These are phyloP conservation scores for Aporophyla nigra DNA, from an alignment of 2,888 invertebrate species.

Conservation along the genomic window DNA sequence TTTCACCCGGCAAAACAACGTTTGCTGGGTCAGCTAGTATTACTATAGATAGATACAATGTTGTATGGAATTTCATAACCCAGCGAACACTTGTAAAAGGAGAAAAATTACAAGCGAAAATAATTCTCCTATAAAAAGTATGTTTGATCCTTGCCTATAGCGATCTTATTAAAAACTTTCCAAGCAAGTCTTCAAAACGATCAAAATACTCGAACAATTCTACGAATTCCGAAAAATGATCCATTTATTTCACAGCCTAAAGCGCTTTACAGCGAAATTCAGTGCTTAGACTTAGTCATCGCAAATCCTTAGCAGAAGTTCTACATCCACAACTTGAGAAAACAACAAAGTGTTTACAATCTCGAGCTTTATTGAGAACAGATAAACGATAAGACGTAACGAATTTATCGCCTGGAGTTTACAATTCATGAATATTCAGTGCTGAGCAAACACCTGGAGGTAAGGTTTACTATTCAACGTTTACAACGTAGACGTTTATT, in stretches of 20 bases:
- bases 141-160: background rate
- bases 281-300: constrained; percentile 4
- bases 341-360: constrained; percentile 58
- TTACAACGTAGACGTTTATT: constrained; percentile 82
- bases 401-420: constrained; percentile 72
- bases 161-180: constrained; percentile 15
- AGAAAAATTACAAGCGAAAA: background rate
- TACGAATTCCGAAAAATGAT: constrained; percentile 1
- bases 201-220: constrained; percentile 12
- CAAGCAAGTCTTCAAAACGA: constrained; percentile 6
- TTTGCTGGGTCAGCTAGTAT: no score
- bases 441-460: constrained; percentile 71
- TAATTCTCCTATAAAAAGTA: background rate
- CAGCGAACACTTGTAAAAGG: no score
- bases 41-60: no score
- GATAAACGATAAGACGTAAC: constrained; percentile 71
- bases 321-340: constrained; percentile 19
- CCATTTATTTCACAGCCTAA: constrained; percentile 13
- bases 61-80: no score
- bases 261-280: constrained; percentile 22
- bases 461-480: constrained; percentile 70
- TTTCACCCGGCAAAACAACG: no score
- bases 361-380: constrained; percentile 68
- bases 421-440: constrained; percentile 76
- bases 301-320: constrained; percentile 26